phyloP scores from a whole-genome alignment of 2,888 invertebrate genomes.

The Folsomia candida region DNA sequence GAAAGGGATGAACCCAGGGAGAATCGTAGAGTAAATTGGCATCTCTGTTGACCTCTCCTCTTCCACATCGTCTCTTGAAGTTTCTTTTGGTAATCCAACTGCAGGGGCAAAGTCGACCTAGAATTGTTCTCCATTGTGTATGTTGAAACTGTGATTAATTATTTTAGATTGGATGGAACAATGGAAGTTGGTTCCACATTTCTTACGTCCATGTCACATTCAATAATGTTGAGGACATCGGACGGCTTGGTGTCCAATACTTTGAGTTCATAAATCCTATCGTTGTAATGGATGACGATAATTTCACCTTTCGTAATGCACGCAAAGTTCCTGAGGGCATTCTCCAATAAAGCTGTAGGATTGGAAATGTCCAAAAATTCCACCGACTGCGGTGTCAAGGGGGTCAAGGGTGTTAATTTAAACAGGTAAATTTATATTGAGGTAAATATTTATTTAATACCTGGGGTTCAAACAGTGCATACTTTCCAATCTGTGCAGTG shows the following conservation, averaged over 20 bases:
- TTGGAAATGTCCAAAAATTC: slow-evolving; percentile 63
- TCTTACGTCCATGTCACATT: slow-evolving; percentile 63
- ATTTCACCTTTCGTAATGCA: slow-evolving; percentile 61
- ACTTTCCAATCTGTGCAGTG: slow-evolving; percentile 89
- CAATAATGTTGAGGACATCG: slow-evolving; percentile 61
- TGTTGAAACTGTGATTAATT: background rate
- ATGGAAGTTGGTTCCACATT: too few species aligned
- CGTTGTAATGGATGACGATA: slow-evolving; percentile 62
- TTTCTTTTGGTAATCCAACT: slow-evolving; percentile 57
- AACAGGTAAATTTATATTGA: slow-evolving; percentile 61
- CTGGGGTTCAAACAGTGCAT: slow-evolving; percentile 86
- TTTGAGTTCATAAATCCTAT: slow-evolving; percentile 60
- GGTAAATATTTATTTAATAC: too few species aligned
- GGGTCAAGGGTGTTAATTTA: slow-evolving; percentile 59
- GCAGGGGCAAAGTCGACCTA: slow-evolving; percentile 62
- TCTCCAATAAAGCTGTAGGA: slow-evolving; percentile 60
- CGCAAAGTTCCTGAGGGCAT: slow-evolving; percentile 61
- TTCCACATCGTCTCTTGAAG: background rate
- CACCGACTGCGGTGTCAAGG: too few species aligned
- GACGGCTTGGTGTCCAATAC: slow-evolving; percentile 61
- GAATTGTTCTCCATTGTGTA: background rate
- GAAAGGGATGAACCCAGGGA: slow-evolving; percentile 17
- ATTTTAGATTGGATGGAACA: background rate
- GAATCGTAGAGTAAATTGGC: too few species aligned
- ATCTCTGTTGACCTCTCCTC: too few species aligned